phyloP scores from a whole-genome alignment of 1,140 invertebrate genomes.

The Philaenus spumarius region DNA sequence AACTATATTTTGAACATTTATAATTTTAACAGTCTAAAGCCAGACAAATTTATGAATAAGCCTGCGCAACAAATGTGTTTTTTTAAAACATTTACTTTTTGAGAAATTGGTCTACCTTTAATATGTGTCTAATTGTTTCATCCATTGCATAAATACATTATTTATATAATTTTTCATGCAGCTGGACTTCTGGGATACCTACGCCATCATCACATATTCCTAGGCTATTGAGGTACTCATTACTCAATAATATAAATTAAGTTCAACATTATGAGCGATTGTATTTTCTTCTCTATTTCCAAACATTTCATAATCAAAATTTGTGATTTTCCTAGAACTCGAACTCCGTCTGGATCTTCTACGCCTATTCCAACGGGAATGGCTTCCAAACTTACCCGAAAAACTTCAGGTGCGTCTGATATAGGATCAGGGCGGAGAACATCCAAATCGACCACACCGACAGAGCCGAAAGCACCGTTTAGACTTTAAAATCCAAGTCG shows the following conservation, averaged over 20 bases:
- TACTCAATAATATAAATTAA: too few relatives aligned
- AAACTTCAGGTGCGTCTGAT: conserved; percentile 58
- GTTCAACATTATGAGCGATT: too few relatives aligned
- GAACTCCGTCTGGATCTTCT: conserved; percentile 55
- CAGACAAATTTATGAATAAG: too few relatives aligned
- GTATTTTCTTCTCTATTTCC: conserved; percentile 24
- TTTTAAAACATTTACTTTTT: too few relatives aligned
- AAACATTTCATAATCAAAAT: not conserved
- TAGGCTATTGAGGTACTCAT: conserved; percentile 17
- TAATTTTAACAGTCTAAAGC: too few relatives aligned
- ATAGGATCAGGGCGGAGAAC: conserved; percentile 42
- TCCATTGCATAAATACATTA: too few relatives aligned
- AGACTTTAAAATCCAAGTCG: conserved; percentile 50
- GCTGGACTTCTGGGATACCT: conserved; percentile 22
- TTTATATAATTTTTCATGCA: conserved; percentile 26
- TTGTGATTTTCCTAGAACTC: conserved; percentile 44
- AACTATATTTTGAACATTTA: too few relatives aligned
- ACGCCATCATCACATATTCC: conserved; percentile 25
- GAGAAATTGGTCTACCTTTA: too few relatives aligned
- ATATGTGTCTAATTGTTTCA: too few relatives aligned
- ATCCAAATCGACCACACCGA: conserved; percentile 42
- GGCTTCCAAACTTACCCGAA: conserved; percentile 51
- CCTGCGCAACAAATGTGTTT: too few relatives aligned
- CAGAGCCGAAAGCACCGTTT: conserved; percentile 55
- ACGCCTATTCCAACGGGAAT: conserved; percentile 56